These are phyloP conservation scores for Botia kubotai DNA, from an alignment of 2,797 vertebrate species.

Conservation along the genomic window DNA sequence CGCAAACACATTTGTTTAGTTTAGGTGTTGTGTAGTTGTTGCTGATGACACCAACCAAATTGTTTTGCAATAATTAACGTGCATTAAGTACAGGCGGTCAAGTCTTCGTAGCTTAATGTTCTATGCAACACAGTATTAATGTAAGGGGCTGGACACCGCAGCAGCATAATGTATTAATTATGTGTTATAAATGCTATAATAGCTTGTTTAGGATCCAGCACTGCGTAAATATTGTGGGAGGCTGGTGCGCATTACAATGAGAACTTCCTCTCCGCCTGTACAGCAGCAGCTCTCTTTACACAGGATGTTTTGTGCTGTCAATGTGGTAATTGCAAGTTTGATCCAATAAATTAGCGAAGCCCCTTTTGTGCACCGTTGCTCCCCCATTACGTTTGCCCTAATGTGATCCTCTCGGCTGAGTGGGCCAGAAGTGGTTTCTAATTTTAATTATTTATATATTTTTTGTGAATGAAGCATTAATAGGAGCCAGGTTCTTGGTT, in stretches of 20 bases:
- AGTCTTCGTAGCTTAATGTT: background rate
- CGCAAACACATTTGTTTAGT: no score
- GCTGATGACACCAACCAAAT: no score
- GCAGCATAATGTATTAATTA: conserved; percentile 28
- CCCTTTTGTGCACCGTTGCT: conserved; percentile 38
- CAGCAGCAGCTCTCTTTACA: conserved; percentile 23
- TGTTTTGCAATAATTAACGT: background rate
- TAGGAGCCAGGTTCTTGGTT: conserved; percentile 64
- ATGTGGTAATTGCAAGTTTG: conserved; percentile 66
- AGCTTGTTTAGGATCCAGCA: conserved; percentile 18
- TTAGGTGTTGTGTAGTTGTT: no score
- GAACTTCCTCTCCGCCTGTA: conserved; percentile 21
- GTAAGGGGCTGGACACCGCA: background rate
- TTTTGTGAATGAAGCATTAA: conserved; percentile 56
- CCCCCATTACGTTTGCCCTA: conserved; percentile 11
- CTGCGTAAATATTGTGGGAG: conserved; percentile 49
- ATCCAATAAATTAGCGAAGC: conserved; percentile 60
- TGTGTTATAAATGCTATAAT: conserved; percentile 27
- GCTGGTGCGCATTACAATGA: conserved; percentile 28
- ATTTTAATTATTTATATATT: conserved; percentile 12
- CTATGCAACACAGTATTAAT: background rate
- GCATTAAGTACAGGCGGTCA: background rate
- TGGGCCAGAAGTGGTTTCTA: conserved; percentile 24
- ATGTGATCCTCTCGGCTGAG: background rate
- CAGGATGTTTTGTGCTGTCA: conserved; percentile 55